Evolutionary conservation across 2,888 invertebrate genomes (phyloP), one percentile per base, ranked within the genome.

Genomic region (Drepanosiphum platanoidis): DNA sequence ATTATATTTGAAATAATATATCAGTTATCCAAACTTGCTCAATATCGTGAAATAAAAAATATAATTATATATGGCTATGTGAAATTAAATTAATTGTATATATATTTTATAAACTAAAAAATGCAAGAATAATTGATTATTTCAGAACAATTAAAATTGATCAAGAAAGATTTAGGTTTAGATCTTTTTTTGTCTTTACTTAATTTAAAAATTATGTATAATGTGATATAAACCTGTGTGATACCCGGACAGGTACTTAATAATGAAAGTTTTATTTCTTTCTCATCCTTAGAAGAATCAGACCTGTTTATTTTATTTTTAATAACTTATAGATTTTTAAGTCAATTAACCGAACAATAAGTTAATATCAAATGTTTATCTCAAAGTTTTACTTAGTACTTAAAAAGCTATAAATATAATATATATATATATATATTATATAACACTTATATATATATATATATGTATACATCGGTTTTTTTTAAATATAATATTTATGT

Each of bases 201-300:
- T 75, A 77, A 84, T 84, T 74, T 74, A 27, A 46, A 64, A 82
- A 61, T 82, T 74, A 74, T 71, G 22, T 46, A 18, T 75, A 34
- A 52, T 84, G 84, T 84, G 84, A 84, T 84, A 84, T 68, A 30
- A 58, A 84, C 30, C 46, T 74, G 42, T 84, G 84, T 77, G 75
- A 84, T 84, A 84, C 84, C 84, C 32, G 66, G 52, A 11, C 52
- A 30, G 46, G 75, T 84, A 84, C 84, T 84, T 84, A 84, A 77
- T 74, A 34, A 46, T 68, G 22, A 75, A 46, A 52, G 39, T 80
- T 68, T 52, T 68, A 79, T 80, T 52, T 81, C 74, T 75, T 46
- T 83, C 74, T 83, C 34, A 22, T 74, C 36, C 46, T 36, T 74
- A 66, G 46, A 74, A 66, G 36, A 74, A 74, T 74, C 64, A 68